Evolutionary conservation across 2,797 vertebrate genomes (phyloP), one percentile per base, ranked within the genome.

Genomic region (Coilia nasus): DNA sequence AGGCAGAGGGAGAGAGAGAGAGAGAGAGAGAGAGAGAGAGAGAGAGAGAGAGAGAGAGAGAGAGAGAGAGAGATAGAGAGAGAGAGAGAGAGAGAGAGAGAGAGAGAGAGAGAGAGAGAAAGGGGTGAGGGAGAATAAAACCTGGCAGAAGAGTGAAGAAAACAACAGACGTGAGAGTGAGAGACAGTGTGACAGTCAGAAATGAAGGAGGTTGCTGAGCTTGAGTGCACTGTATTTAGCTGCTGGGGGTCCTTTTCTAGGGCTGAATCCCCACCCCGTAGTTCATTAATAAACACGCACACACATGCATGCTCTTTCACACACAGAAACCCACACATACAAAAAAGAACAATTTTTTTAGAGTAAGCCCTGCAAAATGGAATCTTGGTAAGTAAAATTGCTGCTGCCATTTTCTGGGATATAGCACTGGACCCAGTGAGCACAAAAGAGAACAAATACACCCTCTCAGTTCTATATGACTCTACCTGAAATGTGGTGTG

Each of bases 1-100:
- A n/a, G 50, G 60, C n/a, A 28, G 11, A 28, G 56, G 25, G 19
- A 44, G 59, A 59, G n/a, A n/a, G n/a, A n/a, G n/a, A n/a, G n/a
- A n/a, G n/a, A n/a, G n/a, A n/a, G n/a, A n/a, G n/a, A n/a, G n/a
- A n/a, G n/a, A n/a, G n/a, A n/a, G n/a, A n/a, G n/a, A n/a, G n/a
- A n/a, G n/a, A n/a, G n/a, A n/a, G n/a, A 44, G 47, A 47, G 82
- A 82, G 81, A 19, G 19, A 41, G 64, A 59, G 81, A 23, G n/a
- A 59, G 35, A 54, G 54, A 25, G 82, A 80, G 47, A 15, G 75
- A 60, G n/a, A n/a, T n/a, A n/a, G 67, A 19, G 84, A 31, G 44
- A 50, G 57, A 67, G 80, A 82, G 59, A 82, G 84, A 67, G 44
- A 62, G 54, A 85, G 71, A 81, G 23, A 31, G 50, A 35, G 28